phyloP scores from a whole-genome alignment of 2,797 vertebrate species.

The Thalassophryne amazonica region DNA sequence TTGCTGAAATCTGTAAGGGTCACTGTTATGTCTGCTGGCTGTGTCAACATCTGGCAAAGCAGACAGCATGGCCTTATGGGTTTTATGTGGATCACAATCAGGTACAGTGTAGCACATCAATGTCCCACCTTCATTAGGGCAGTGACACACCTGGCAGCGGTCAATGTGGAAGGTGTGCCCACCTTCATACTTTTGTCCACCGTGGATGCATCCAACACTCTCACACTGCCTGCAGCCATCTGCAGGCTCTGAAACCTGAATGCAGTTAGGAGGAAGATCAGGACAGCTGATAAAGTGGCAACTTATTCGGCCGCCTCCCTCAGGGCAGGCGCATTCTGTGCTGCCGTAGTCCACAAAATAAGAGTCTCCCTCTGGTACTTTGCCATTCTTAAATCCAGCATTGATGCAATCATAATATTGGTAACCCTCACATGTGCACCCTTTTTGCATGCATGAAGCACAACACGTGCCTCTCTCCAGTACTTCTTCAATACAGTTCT shows the following conservation, averaged over 20 bases:
- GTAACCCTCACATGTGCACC: slow-evolving; percentile 92
- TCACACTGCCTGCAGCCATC: slow-evolving; percentile 89
- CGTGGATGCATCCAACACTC: slow-evolving; percentile 83
- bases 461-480: slow-evolving; percentile 85
- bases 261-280: slow-evolving; percentile 89
- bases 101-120: slow-evolving; percentile 91
- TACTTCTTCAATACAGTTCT: slow-evolving; percentile 87
- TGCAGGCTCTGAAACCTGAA: slow-evolving; percentile 78
- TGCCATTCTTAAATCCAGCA: slow-evolving; percentile 88
- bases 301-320: slow-evolving; percentile 89
- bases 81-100: slow-evolving; percentile 63
- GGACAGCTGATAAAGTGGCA: slow-evolving; percentile 95
- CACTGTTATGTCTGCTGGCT: slow-evolving; percentile 54
- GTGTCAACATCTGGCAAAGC: slow-evolving; percentile 63
- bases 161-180: slow-evolving; percentile 89
- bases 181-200: slow-evolving; percentile 83
- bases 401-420: slow-evolving; percentile 94
- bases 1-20: slow-evolving; percentile 80
- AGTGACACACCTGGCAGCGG: slow-evolving; percentile 89
- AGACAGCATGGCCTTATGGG: slow-evolving; percentile 60
- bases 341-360: slow-evolving; percentile 97
- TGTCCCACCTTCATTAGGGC: slow-evolving; percentile 85
- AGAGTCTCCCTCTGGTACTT: slow-evolving; percentile 89
- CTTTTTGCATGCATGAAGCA: slow-evolving; percentile 81
- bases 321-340: slow-evolving; percentile 91